Evolutionary conservation across 2,888 invertebrate species (phyloP).

Genomic region (Alloscopus bannaensis): DNA sequence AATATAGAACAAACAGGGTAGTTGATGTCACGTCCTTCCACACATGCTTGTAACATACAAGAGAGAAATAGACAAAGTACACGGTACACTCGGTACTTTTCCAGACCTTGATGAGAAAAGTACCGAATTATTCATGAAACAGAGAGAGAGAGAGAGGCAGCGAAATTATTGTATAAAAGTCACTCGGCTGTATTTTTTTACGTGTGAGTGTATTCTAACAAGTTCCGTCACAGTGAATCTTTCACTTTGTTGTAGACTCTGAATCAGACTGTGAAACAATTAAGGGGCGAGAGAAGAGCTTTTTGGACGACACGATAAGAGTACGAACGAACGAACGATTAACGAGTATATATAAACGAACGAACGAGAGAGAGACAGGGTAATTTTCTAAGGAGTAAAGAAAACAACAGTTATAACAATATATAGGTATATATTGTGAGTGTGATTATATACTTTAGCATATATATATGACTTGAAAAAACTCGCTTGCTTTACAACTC

Average conservation of each 20-base stretch:
- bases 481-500: background rate
- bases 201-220: conserved; percentile 9
- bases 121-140: conserved; percentile 22
- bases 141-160: too few species aligned
- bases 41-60: conserved; percentile 53
- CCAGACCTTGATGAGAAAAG: conserved; percentile 7
- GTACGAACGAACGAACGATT: conserved; percentile 17
- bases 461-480: background rate
- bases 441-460: conserved; percentile 9
- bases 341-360: background rate
- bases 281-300: conserved; percentile 28
- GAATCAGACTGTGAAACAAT: background rate
- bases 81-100: conserved; percentile 43
- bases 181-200: background rate
- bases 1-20: conserved; percentile 54
- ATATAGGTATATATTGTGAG: conserved; percentile 9
- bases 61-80: background rate
- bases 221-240: background rate
- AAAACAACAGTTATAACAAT: background rate
- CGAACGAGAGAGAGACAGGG: conserved; percentile 14
- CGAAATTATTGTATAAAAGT: too few species aligned
- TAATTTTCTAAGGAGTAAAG: conserved; percentile 24
- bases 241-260: background rate
- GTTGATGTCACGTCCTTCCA: conserved; percentile 72
- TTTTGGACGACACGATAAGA: conserved; percentile 19